Base-by-base conservation (phyloP, 2,113 vertebrate genomes). In the Grantiella picta region DNA sequence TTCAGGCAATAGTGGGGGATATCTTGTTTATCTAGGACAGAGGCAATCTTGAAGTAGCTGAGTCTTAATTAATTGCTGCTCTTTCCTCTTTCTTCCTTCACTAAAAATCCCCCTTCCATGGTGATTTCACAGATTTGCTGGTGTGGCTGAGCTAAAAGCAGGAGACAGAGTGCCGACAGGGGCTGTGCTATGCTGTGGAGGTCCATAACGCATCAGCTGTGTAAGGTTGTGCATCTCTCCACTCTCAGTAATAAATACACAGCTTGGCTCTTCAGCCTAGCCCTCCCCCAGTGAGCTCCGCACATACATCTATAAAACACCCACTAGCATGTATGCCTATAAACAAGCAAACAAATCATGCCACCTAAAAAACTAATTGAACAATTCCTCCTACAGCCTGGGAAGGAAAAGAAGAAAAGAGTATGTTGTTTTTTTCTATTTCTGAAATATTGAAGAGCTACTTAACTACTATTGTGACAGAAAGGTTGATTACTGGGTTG, bases 291-390 rank as follows among this genome's bases (percentile, higher is more conserved):
- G 42, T 15, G 59, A 89, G 85, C 45, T 85, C 40, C 65, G 86
- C 54, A 33, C 40, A n/a, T 18, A 50, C 20, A 45, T 86, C 81
- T 80, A 57, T 76, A 83, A 83, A 95, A 81, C 89, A 92, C 94
- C 89, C 91, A 90, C 91, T 89, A 29, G 6, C 60, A 28, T 71
- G 38, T 69, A 47, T 66, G 38, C 5, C 5, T 86, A 52, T 86
- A 95, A 94, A 95, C 76, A 94, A 90, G 89, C 56, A 95, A 94
- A 90, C 91, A 95, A 94, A 96, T 90, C 70, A 72, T 2, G 10
- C 80, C 78, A 79, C 45, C 77, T 82, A 82, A 86, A 95, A 87
- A 53, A 4, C 45, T 66, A 97, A 90, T 70, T 90, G 77, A 95
- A 93, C 79, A 88, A 85, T 94, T 93, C 90, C 72, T 93, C 70